Base-by-base conservation (phyloP, 1,140 invertebrate species). In the Papilio helenus region DNA sequence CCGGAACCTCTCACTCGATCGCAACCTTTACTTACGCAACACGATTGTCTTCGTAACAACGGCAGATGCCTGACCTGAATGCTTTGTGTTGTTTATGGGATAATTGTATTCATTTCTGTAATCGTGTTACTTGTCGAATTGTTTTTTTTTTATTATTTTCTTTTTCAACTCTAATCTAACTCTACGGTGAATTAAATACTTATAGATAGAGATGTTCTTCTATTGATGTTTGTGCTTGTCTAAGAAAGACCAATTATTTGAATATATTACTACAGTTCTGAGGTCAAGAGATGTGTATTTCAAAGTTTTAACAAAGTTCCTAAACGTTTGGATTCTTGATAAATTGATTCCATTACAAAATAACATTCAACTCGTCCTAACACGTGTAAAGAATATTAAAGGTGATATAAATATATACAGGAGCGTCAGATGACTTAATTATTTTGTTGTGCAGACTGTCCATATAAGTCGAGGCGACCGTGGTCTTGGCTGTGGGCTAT, bases 1-100 rank as follows among this genome's bases (percentile, higher is more conserved):
- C 72, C 72, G 72, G 72, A 74, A 74, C 72, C 72, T 74, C 72
- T 74, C 72, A 74, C 72, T 74, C 20, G 34, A 23, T 46, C 20
- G 44, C 72, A 74, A 74, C 72, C 72, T 74, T 74, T 73, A 20
- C 72, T 46, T 44, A 23, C 42, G 72, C 72, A 74, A 74, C 14
- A 23, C 72, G 72, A 74, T 74, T 74, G 72, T 74, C 72, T 74
- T 74, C 39, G 16, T n/a, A 44, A 42, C 34, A 72, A 44, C 72
- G 18, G 20, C n/a, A 49, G 72, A 74, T 74, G 14, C 39, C 20
- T 72, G 72, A 49, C 72, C 72, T 74, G 44, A 74, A 74, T 74
- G 42, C 44, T 74, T 26, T 8, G 44, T 49, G n/a, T 71, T 71
- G 29, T 72, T 72, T 44, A 20, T 72, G 71, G n/a, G 29, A 72